Conservation (phyloP, 2,888 invertebrate species). For the Helobdella robusta region DNA sequence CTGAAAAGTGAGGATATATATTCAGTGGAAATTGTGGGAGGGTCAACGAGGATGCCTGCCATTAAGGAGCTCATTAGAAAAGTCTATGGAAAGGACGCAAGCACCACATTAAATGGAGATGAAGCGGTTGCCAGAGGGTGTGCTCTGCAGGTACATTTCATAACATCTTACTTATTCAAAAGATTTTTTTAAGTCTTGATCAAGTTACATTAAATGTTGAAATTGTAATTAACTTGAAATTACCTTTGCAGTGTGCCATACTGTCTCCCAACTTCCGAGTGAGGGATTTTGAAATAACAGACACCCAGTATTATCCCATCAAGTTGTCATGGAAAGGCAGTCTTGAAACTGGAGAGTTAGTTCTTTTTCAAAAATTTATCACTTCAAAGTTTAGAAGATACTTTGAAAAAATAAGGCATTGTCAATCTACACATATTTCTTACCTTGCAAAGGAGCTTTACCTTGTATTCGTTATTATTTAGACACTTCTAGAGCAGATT, state of each 20-base stretch:
- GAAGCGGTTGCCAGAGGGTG: conserved; percentile 94
- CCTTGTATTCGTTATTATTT: no score
- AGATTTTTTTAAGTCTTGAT: no score
- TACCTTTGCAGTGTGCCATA: conserved; percentile 69
- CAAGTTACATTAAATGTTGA: no score
- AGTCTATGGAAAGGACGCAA: conserved; percentile 65
- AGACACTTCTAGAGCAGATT: no score
- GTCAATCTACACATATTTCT: no score
- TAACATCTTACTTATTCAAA: not conserved
- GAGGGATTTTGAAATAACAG: conserved; percentile 84
- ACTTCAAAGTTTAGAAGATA: no score
- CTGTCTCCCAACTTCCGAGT: conserved; percentile 93
- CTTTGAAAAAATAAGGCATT: no score
- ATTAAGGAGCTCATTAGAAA: conserved; percentile 80
- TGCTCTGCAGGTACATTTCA: conserved; percentile 58
- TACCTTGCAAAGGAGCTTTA: no score
- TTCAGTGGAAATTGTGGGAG: conserved; percentile 91
- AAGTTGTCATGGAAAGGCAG: conserved; percentile 49
- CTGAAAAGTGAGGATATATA: conserved; percentile 74
- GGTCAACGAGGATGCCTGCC: conserved; percentile 83
- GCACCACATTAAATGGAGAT: conserved; percentile 87
- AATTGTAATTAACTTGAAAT: no score
- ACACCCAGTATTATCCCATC: conserved; percentile 78
- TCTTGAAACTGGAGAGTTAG: conserved; percentile 52
- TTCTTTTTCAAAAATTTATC: no score